Evolutionary conservation across 2,113 vertebrate genomes (phyloP).

Genomic region (Phrynosoma blainvillii): DNA sequence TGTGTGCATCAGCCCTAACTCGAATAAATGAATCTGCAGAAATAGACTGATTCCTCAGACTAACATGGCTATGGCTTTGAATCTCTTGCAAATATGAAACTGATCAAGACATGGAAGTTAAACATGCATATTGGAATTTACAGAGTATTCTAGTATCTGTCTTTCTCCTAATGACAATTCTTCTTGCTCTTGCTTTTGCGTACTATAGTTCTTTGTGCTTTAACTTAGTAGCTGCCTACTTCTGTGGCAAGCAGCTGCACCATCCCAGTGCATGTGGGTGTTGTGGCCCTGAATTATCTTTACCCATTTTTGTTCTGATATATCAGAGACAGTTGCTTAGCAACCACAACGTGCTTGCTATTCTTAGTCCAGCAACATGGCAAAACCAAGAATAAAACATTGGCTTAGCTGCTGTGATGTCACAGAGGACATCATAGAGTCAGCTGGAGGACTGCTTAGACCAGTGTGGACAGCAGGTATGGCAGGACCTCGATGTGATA

Average conservation of each 20-base stretch:
- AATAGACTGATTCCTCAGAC: neutral
- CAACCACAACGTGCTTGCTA: neutral
- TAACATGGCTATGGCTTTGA: no score
- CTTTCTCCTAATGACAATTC: neutral
- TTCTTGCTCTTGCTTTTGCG: neutral
- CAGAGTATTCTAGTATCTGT: neutral
- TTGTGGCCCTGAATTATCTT: neutral
- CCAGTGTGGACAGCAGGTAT: neutral
- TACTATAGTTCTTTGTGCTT: neutral
- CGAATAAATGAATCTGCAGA: no score
- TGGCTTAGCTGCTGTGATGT: slow-evolving; percentile 20
- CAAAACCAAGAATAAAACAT: neutral
- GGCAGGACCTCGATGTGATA: neutral
- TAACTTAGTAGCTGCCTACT: neutral
- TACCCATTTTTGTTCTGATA: neutral
- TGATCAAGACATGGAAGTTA: neutral
- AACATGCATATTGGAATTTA: neutral
- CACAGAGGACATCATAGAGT: neutral
- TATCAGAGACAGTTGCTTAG: neutral
- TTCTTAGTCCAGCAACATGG: neutral
- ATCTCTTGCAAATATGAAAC: neutral
- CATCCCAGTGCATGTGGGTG: neutral
- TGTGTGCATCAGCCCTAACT: no score
- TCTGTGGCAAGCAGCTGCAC: neutral
- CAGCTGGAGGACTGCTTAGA: neutral